These are phyloP conservation scores for Sylvilagus bachmani DNA, from an alignment of 2,113 vertebrate genomes.

Conservation along the genomic window DNA sequence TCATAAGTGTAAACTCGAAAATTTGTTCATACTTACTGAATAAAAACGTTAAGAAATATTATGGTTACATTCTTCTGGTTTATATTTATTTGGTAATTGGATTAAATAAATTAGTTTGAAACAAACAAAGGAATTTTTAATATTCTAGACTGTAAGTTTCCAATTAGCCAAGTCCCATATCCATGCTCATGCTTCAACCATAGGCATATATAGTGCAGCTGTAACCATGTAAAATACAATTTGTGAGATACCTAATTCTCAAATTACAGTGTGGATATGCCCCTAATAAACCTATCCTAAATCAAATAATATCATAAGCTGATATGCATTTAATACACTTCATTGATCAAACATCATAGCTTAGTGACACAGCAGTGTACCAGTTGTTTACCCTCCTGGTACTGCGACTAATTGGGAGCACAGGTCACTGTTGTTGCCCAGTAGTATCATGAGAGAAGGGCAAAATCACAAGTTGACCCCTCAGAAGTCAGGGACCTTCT, in stretches of 20 bases:
- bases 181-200: background rate
- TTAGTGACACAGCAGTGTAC: background rate
- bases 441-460: background rate
- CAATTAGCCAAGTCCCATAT: background rate
- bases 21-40: constrained; percentile 23
- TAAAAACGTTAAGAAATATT: background rate
- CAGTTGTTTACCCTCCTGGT: background rate
- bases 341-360: background rate
- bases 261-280: background rate
- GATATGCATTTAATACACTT: background rate
- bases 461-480: background rate
- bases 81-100: background rate
- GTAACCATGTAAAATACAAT: background rate
- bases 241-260: background rate
- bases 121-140: constrained; percentile 1
- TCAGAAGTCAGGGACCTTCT: background rate
- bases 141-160: background rate
- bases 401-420: background rate
- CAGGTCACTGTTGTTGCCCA: background rate
- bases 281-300: background rate
- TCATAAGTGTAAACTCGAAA: background rate
- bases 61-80: background rate
- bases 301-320: background rate
- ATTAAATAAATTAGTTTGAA: constrained; percentile 39
- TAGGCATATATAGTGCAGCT: rapidly evolving